Evolutionary conservation across 2,888 invertebrate species (phyloP).

Genomic region (Cantharis rustica): DNA sequence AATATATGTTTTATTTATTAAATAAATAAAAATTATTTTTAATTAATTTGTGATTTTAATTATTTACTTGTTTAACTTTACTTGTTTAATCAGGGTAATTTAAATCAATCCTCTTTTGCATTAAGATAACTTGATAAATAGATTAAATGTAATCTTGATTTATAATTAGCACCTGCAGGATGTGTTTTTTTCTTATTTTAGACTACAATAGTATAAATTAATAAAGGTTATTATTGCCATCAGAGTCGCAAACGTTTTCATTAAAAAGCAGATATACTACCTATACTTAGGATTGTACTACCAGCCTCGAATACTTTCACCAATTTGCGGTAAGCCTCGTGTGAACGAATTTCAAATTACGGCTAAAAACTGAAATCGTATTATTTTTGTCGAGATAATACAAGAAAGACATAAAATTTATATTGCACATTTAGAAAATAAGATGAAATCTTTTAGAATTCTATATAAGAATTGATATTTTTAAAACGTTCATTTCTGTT

Average conservation of each 20-base stretch:
- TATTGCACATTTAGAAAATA: neutral
- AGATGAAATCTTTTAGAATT: neutral
- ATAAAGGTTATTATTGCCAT: neutral
- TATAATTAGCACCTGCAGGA: neutral
- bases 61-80: neutral
- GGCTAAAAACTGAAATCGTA: neutral
- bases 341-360: neutral
- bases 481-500: neutral
- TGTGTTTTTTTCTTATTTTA: neutral
- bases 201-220: neutral
- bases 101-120: neutral
- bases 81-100: neutral
- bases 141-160: neutral
- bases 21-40: too few relatives aligned
- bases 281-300: neutral
- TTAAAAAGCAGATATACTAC: neutral
- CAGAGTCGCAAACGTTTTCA: neutral
- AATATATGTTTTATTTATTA: too few relatives aligned
- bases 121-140: neutral
- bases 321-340: neutral
- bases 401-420: neutral
- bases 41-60: too few relatives aligned
- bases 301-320: neutral
- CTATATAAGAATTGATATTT: neutral
- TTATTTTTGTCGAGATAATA: neutral